phyloP scores from a whole-genome alignment of 2,888 invertebrate species.

The Metacarcinus magister region DNA sequence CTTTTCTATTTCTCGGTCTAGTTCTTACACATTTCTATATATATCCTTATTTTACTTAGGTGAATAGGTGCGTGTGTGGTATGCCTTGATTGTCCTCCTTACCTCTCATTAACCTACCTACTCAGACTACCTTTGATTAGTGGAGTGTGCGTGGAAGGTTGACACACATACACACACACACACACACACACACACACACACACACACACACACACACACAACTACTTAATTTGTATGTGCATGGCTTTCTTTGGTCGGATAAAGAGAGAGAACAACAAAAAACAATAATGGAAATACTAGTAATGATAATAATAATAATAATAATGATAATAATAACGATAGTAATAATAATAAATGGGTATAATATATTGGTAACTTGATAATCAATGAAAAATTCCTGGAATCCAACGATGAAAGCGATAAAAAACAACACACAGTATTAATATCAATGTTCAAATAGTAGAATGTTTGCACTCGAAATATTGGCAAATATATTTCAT shows the following conservation, averaged over 20 bases:
- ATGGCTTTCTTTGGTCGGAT: background rate
- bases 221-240: no score
- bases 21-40: background rate
- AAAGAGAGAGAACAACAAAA: background rate
- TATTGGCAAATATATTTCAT: background rate
- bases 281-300: background rate
- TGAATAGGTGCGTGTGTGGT: no score
- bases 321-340: background rate
- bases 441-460: conserved; percentile 1
- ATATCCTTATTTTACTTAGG: no score
- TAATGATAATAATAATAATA: background rate
- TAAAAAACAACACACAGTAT: background rate
- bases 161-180: no score
- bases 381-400: background rate
- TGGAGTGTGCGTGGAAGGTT: background rate
- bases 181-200: no score
- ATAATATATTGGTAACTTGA: background rate
- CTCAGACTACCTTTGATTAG: background rate
- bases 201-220: no score
- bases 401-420: background rate
- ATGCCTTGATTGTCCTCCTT: background rate
- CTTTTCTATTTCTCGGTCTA: background rate
- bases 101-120: background rate
- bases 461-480: background rate
- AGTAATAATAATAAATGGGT: background rate